Base-by-base conservation (phyloP, 2,888 invertebrate species). In the Pherbina coryleti region DNA sequence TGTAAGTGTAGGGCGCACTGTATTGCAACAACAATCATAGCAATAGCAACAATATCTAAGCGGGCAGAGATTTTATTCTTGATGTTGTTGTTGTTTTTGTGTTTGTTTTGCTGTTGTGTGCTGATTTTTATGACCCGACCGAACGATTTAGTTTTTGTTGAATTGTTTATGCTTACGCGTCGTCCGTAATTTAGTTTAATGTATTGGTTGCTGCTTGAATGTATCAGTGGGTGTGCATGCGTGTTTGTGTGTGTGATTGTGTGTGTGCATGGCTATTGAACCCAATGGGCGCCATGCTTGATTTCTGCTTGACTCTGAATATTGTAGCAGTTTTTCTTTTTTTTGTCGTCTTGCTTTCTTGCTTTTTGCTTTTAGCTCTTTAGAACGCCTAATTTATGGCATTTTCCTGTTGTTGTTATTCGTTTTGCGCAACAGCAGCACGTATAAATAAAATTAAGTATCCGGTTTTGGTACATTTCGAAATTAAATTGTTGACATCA, bases 401-500 rank as follows among this genome's bases (percentile, higher is more conserved):
- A 28, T 60, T 60, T 44, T 44, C 11, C 44, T 44, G 44, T 44
- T 44, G 44, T 44, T 44, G 44, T 44, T 44, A 3, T 14, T 11
- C 14, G 7, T 7, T 44, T 44, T 44, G 44, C 44, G 11, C 44
- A 44, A 3, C 44, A 11, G 11, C 11, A 44, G 11, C 44, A 44
- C 37, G 44, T 14, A 44, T 44, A 60, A 60, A 60, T 60, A 60
- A 60, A 60, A 28, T 28, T 9, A 60, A 60, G 28, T 25, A 60
- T 28, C 60, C 60, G 60, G 28, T 60, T 60, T 60, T 28, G 25
- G 60, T 28, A 25, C 25, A 60, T 60, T 60, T 60, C 11, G 19
- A 60, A 60, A 60, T 60, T 60, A 60, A 60, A 60, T 28, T 60
- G 28, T 28, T 60, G 60, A 60, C 60, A 60, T 28, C 8, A 60